Percentiles rank a stretch among this genome's conserved stretches.
Conservation (phyloP, 2,113 vertebrate species). For the Scomber colias region DNA sequence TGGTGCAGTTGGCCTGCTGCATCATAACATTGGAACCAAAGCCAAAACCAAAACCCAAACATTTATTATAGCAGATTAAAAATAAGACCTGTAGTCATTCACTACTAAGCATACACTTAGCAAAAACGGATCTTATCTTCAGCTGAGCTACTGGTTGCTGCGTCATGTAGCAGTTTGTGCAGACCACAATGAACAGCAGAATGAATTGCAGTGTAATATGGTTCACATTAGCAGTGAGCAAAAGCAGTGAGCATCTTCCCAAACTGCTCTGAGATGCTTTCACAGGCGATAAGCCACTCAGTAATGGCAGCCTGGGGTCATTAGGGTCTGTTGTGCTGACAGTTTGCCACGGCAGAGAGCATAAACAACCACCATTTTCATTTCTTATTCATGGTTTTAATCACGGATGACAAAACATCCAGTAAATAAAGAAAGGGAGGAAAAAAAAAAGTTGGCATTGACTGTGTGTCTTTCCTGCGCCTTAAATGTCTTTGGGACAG, state of each 20-base stretch:
- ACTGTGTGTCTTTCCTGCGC: slow-evolving; percentile 39
- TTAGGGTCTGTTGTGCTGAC: slow-evolving; percentile 74
- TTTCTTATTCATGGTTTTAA: slow-evolving; percentile 78
- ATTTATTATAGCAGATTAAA: no score
- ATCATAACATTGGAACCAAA: slow-evolving; percentile 15
- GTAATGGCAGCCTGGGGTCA: slow-evolving; percentile 71
- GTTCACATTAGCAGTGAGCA: slow-evolving; percentile 60
- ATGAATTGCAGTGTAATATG: slow-evolving; percentile 54
- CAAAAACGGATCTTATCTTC: slow-evolving; percentile 3
- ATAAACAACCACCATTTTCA: slow-evolving; percentile 66
- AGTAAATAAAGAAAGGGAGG: slow-evolving; percentile 47
- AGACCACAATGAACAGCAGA: slow-evolving; percentile 21
- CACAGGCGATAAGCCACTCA: slow-evolving; percentile 62
- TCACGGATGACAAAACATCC: slow-evolving; percentile 70
- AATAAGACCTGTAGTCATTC: no score
- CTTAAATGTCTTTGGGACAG: slow-evolving; percentile 56
- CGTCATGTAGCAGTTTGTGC: slow-evolving; percentile 16
- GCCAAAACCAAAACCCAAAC: no score
- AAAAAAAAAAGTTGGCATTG: slow-evolving; percentile 32
- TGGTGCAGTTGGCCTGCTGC: not conserved
- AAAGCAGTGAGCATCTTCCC: slow-evolving; percentile 59
- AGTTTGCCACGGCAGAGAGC: slow-evolving; percentile 48
- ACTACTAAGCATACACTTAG: no score
- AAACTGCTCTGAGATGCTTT: slow-evolving; percentile 65
- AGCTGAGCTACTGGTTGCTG: slow-evolving; percentile 55